Percentiles rank a stretch among this genome's conserved stretches.
Evolutionary conservation across 2,797 vertebrate species (phyloP).

Genomic region (Columba guinea): DNA sequence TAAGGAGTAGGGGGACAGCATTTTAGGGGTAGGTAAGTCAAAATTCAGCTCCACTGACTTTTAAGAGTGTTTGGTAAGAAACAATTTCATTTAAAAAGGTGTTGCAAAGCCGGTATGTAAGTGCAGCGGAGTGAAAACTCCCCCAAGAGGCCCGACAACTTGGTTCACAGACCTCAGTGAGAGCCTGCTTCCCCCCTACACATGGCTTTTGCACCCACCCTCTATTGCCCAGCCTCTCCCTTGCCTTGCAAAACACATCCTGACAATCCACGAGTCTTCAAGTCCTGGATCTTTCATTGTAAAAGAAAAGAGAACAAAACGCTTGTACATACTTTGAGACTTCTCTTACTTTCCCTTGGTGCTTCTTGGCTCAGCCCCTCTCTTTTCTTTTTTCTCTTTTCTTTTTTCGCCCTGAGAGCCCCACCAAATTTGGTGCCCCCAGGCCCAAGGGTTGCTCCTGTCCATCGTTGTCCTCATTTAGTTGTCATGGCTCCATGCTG

Average conservation of each 20-base stretch:
- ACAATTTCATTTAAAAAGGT: not conserved
- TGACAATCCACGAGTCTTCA: conserved; percentile 32
- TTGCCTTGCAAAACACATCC: not conserved
- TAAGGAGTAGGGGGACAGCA: not conserved
- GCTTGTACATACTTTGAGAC: conserved; percentile 68
- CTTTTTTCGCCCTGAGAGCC: conserved; percentile 63
- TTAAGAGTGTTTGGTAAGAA: not conserved
- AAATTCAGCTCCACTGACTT: conserved; percentile 28
- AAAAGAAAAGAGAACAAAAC: conserved; percentile 57
- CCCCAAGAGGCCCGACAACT: not conserved
- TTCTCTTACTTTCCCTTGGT: conserved; percentile 64
- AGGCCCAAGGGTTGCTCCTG: conserved; percentile 59
- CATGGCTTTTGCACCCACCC: conserved; percentile 1
- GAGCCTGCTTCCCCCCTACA: not conserved
- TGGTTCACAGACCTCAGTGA: not conserved
- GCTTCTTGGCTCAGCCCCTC: conserved; percentile 63
- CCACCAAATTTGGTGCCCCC: conserved; percentile 60
- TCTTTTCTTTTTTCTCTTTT: conserved; percentile 67
- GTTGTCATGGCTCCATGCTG: conserved; percentile 61
- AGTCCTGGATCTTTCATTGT: conserved; percentile 37
- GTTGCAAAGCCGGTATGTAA: not conserved
- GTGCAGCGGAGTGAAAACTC: not conserved
- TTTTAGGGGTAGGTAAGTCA: not conserved
- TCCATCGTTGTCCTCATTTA: conserved; percentile 67
- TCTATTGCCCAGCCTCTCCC: conserved; percentile 3